phyloP scores from a whole-genome alignment of 1,140 invertebrate genomes.

The Panagrolaimus sp. region DNA sequence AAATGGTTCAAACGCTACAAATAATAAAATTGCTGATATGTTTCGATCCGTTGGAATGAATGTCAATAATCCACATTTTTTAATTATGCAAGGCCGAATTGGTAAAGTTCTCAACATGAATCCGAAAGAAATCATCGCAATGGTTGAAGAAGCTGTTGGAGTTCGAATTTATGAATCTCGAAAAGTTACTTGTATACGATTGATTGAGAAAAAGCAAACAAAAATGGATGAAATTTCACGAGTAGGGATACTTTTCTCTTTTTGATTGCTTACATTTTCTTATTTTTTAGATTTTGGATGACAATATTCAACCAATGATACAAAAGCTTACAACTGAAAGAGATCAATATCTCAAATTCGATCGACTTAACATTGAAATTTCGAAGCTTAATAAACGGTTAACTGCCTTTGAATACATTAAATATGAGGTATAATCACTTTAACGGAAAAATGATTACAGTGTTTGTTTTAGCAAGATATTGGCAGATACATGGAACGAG shows the following conservation, averaged over 20 bases:
- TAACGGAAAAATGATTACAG: neutral
- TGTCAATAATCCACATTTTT: constrained; percentile 94
- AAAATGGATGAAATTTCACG: constrained; percentile 79
- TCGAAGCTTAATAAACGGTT: neutral
- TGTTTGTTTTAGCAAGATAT: neutral
- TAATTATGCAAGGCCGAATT: constrained; percentile 99
- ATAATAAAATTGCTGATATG: constrained; percentile 82
- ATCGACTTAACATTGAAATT: neutral
- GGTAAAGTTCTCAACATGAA: constrained; percentile 99
- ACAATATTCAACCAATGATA: constrained; percentile 17
- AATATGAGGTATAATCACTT: neutral
- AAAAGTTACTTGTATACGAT: constrained; percentile 77
- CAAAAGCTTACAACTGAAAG: neutral
- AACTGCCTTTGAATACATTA: neutral
- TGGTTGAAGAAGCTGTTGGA: constrained; percentile 99
- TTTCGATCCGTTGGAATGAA: constrained; percentile 94
- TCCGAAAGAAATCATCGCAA: constrained; percentile 87
- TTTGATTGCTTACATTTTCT: too few species aligned
- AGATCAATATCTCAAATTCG: neutral
- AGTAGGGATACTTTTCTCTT: too few species aligned
- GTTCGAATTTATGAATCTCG: constrained; percentile 93
- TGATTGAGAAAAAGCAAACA: constrained; percentile 86
- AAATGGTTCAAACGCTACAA: constrained; percentile 82
- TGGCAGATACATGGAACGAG: neutral
- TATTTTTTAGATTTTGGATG: constrained; percentile 1